phyloP scores from a whole-genome alignment of 2,888 invertebrate species.

The Cosmia pyralina region DNA sequence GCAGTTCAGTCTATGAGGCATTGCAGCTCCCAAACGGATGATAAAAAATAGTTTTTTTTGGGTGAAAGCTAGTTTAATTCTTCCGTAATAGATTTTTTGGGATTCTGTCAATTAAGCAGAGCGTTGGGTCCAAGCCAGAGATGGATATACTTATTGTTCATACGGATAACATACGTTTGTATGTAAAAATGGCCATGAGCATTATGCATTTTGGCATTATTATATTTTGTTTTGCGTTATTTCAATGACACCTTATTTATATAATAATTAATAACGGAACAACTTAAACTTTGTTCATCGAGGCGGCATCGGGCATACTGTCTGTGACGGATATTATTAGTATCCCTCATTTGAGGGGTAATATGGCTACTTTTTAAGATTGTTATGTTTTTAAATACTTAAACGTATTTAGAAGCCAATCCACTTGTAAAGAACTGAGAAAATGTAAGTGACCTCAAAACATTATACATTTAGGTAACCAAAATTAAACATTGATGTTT shows the following conservation, averaged over 20 bases:
- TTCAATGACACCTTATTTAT: conserved; percentile 7
- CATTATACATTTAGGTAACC: neutral
- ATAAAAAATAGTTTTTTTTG: conserved; percentile 5
- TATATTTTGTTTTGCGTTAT: conserved; percentile 10
- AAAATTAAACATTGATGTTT: neutral
- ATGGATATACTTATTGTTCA: neutral
- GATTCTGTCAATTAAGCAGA: neutral
- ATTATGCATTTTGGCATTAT: neutral
- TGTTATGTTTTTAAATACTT: neutral
- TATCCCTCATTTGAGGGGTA: neutral
- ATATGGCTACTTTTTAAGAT: neutral
- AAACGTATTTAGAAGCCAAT: conserved; percentile 13
- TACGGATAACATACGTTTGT: neutral
- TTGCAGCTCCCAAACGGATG: neutral
- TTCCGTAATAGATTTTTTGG: neutral
- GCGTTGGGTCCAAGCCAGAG: neutral
- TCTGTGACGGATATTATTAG: neutral
- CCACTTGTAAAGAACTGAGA: neutral
- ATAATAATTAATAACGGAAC: neutral
- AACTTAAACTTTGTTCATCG: neutral
- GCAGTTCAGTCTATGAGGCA: neutral
- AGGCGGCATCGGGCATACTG: conserved; percentile 5
- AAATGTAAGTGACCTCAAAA: neutral
- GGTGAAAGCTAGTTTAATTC: neutral
- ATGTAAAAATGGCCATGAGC: neutral